These are phyloP conservation scores for Tetrao urogallus DNA, from an alignment of 2,113 vertebrate genomes.

Conservation along the genomic window DNA sequence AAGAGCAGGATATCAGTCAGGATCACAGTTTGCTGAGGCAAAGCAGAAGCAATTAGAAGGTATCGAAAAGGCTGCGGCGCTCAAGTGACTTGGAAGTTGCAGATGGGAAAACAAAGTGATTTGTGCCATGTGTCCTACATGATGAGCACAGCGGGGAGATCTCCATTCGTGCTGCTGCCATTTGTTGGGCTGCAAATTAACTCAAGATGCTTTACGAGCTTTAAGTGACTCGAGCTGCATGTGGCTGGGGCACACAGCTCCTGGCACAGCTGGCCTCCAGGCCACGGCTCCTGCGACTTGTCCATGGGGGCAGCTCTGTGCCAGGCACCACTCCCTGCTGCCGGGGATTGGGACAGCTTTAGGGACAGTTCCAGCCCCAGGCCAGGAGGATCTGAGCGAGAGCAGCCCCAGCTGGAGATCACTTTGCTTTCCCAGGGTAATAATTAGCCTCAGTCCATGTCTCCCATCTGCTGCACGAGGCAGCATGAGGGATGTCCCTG, in stretches of 20 bases:
- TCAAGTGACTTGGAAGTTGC: neutral
- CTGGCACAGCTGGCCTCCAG: neutral
- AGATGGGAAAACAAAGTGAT: neutral
- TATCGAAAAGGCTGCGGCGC: neutral
- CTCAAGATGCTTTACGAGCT: conserved; percentile 40
- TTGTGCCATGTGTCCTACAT: conserved; percentile 31
- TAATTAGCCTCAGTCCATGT: neutral
- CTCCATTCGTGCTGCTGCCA: conserved; percentile 18
- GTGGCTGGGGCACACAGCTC: neutral
- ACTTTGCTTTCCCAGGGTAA: neutral
- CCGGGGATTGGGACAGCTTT: neutral
- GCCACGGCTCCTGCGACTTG: neutral
- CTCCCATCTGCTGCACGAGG: neutral
- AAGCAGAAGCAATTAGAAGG: neutral
- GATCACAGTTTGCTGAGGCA: neutral
- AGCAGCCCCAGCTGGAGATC: neutral
- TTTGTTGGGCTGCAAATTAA: conserved; percentile 26
- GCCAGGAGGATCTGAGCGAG: neutral
- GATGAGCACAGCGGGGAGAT: neutral
- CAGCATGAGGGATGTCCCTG: neutral
- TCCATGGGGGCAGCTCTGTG: neutral
- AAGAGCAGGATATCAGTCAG: neutral
- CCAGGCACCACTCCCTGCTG: neutral
- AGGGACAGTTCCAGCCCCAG: neutral
- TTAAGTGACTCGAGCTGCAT: neutral